These are phyloP conservation scores for Anastatus disparis DNA, from an alignment of 1,140 invertebrate genomes.

Conservation along the genomic window DNA sequence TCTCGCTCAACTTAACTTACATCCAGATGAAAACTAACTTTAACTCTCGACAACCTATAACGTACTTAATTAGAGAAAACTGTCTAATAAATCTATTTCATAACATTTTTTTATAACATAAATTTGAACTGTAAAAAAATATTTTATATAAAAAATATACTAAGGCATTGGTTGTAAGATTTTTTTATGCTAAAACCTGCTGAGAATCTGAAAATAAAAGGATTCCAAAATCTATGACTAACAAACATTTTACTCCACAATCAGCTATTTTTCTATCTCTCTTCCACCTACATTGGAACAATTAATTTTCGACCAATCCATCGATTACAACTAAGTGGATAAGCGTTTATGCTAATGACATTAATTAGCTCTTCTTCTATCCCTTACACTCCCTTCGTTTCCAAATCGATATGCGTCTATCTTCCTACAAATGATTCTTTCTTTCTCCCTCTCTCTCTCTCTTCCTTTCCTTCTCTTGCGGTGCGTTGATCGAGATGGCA, in stretches of 20 bases:
- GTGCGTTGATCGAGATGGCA: conserved; percentile 6
- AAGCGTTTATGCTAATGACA: conserved; percentile 39
- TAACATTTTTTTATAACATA: too few relatives aligned
- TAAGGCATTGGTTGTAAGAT: too few relatives aligned
- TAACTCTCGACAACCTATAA: too few relatives aligned
- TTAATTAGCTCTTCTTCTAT: conserved; percentile 34
- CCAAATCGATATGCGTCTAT: conserved; percentile 30
- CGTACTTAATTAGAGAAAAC: too few relatives aligned
- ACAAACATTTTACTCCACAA: conserved; percentile 7
- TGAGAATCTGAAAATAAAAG: too few relatives aligned
- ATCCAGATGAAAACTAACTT: too few relatives aligned
- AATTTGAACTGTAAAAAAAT: too few relatives aligned
- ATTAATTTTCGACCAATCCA: conserved; percentile 37
- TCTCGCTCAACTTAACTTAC: too few relatives aligned
- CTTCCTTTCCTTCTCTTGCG: not conserved
- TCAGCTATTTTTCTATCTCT: not conserved
- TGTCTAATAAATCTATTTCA: too few relatives aligned
- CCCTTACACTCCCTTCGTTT: not conserved
- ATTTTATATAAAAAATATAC: too few relatives aligned
- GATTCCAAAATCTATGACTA: not conserved
- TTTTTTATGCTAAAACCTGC: too few relatives aligned
- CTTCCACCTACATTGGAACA: conserved; percentile 1
- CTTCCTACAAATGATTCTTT: too few relatives aligned
- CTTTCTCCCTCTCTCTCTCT: not conserved
- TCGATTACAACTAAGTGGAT: conserved; percentile 33